Conservation (phyloP, 2,888 invertebrate species). For the Pegoplata infirma region DNA sequence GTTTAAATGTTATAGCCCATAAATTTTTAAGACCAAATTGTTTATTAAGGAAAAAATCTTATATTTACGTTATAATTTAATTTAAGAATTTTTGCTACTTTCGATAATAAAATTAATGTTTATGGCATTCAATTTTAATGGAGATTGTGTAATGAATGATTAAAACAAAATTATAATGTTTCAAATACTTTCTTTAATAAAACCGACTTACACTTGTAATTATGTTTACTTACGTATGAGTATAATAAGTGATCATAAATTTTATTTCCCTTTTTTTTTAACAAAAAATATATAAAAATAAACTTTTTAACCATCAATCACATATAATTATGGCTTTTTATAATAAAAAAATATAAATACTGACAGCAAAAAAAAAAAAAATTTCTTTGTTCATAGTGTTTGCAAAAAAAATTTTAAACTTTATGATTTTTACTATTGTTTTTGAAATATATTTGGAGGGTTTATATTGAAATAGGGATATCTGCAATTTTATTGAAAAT, state of each 20-base stretch:
- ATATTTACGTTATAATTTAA: neutral
- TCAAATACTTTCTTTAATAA: neutral
- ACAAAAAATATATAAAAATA: neutral
- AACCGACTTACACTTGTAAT: constrained; percentile 8
- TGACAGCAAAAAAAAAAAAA: neutral
- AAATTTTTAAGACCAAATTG: neutral
- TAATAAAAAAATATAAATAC: neutral
- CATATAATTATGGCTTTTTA: neutral
- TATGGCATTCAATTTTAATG: neutral
- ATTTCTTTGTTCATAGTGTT: neutral
- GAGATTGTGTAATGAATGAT: too few species aligned
- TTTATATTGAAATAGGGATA: too few species aligned
- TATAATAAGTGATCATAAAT: constrained; percentile 10
- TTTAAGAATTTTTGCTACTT: neutral
- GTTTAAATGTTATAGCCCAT: neutral
- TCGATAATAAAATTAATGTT: neutral
- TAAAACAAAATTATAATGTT: too few species aligned
- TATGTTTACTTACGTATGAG: neutral
- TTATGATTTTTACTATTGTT: neutral
- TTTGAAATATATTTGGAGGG: too few species aligned
- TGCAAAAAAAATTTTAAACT: neutral
- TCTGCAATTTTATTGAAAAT: too few species aligned
- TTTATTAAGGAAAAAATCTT: neutral
- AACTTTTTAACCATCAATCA: constrained; percentile 32
- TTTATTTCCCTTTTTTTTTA: constrained; percentile 14